Conservation (phyloP, 2,113 vertebrate species). For the Synchiropus splendidus region DNA sequence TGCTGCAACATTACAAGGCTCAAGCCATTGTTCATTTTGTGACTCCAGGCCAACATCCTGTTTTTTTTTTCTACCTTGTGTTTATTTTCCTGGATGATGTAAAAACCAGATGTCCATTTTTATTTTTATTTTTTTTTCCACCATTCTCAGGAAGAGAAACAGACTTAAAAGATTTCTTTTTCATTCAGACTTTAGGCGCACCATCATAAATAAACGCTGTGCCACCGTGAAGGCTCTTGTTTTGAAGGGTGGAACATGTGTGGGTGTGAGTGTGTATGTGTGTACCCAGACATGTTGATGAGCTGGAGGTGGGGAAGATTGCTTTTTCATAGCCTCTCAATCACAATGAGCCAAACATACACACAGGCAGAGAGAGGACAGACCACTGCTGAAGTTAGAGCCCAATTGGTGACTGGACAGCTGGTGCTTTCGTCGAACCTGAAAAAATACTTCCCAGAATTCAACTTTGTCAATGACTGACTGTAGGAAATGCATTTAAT, state of each 20-base stretch:
- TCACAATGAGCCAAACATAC: slow-evolving; percentile 37
- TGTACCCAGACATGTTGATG: slow-evolving; percentile 29
- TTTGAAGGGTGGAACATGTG: slow-evolving; percentile 8
- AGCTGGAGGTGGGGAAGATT: slow-evolving; percentile 39
- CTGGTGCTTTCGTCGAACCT: not conserved
- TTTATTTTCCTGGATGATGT: slow-evolving; percentile 19
- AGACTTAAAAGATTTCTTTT: slow-evolving; percentile 5
- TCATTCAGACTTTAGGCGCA: slow-evolving; percentile 7
- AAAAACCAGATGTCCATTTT: slow-evolving; percentile 31
- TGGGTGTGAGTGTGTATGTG: not conserved
- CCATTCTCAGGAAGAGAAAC: slow-evolving; percentile 36
- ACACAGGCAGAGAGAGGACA: slow-evolving; percentile 14
- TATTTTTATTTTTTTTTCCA: slow-evolving; percentile 45
- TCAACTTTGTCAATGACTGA: not conserved
- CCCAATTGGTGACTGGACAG: not conserved
- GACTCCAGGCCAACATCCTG: slow-evolving; percentile 28
- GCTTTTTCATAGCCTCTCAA: slow-evolving; percentile 55
- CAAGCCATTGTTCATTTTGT: slow-evolving; percentile 35
- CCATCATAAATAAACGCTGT: slow-evolving; percentile 27
- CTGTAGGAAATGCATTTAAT: too few species aligned
- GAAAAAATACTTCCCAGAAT: not conserved
- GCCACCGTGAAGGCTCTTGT: slow-evolving; percentile 28
- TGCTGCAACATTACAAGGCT: slow-evolving; percentile 34
- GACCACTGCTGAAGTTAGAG: slow-evolving; percentile 1
- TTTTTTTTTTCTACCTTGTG: slow-evolving; percentile 24